Evolutionary conservation across 2,797 vertebrate genomes (phyloP).

Genomic region (Sebastes baramenuke): DNA sequence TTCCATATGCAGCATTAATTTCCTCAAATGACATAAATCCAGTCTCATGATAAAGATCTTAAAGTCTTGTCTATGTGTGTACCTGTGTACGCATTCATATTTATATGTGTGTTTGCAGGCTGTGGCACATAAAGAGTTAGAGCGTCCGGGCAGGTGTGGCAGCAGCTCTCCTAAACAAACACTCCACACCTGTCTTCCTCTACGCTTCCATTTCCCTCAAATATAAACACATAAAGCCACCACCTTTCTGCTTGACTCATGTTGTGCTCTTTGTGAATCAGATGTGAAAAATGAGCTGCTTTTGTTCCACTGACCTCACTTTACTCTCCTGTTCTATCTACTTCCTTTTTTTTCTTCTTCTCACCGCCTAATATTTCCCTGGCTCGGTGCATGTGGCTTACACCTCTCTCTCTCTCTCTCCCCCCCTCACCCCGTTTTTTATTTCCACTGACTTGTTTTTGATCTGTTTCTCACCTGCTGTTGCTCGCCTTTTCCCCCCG

Average conservation of each 20-base stretch:
- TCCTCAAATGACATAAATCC: neutral
- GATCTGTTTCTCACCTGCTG: constrained; percentile 41
- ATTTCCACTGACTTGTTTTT: constrained; percentile 57
- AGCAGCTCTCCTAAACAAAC: constrained; percentile 46
- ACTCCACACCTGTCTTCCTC: constrained; percentile 56
- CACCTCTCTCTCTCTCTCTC: neutral
- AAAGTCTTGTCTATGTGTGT: neutral
- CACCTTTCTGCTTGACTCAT: neutral
- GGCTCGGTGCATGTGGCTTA: neutral
- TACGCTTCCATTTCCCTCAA: neutral
- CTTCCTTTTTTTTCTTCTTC: neutral
- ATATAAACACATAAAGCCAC: constrained; percentile 31
- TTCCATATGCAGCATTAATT: neutral
- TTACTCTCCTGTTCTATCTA: neutral
- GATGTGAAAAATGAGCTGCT: constrained; percentile 12
- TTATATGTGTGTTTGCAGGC: neutral
- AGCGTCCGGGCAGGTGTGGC: constrained; percentile 54
- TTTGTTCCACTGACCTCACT: constrained; percentile 44
- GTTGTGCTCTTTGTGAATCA: neutral
- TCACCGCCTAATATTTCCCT: constrained; percentile 12
- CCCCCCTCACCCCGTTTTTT: neutral
- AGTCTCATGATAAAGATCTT: neutral
- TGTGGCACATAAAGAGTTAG: neutral
- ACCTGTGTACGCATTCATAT: neutral
- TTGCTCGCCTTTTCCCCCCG: neutral